Conservation (phyloP, 2,888 invertebrate species). For the Onthophagus sagittarius region DNA sequence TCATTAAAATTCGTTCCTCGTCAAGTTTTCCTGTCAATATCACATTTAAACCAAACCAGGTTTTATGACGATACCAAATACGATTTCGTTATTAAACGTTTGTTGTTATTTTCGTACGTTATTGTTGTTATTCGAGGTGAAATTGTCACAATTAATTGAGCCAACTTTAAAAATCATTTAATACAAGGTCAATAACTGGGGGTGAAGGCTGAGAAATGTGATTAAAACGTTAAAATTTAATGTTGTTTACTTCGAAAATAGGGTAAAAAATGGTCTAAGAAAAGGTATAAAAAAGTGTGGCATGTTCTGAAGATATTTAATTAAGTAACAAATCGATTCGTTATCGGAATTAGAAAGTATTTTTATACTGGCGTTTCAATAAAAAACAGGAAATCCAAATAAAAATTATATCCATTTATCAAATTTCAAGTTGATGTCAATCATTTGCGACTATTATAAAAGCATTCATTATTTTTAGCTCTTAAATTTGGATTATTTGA, state of each 20-base stretch:
- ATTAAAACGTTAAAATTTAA: not conserved
- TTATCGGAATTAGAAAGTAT: not conserved
- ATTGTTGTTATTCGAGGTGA: not conserved
- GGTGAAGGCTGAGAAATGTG: not conserved
- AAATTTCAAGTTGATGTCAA: too few species aligned
- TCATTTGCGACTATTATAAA: too few species aligned
- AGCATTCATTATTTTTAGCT: too few species aligned
- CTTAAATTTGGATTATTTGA: too few species aligned
- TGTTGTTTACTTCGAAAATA: not conserved
- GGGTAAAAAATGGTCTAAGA: not conserved
- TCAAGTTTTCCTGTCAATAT: not conserved
- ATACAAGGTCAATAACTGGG: not conserved
- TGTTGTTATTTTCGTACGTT: too few species aligned
- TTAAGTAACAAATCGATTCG: not conserved
- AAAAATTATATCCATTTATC: too few species aligned
- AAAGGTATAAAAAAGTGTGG: not conserved
- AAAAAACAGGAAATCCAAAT: too few species aligned
- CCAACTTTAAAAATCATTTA: too few species aligned
- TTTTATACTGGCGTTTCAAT: not conserved
- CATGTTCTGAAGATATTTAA: not conserved
- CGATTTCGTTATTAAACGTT: not conserved
- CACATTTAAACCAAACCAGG: not conserved
- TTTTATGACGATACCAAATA: not conserved
- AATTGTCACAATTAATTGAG: not conserved
- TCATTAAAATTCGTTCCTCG: not conserved